Evolutionary conservation across 2,888 invertebrate species (phyloP).

Genomic region (Lithosia quadra): DNA sequence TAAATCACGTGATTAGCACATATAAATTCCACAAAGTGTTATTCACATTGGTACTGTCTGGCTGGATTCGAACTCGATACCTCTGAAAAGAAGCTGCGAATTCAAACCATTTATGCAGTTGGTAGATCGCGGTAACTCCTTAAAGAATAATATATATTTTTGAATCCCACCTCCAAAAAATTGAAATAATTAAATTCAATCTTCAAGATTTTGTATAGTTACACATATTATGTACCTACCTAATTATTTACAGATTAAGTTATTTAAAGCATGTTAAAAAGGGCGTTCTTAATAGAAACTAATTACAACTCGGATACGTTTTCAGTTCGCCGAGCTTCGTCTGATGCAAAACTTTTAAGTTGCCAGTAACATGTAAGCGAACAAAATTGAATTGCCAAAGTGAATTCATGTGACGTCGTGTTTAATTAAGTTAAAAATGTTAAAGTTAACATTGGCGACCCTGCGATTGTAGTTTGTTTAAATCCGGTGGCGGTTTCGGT

Average conservation of each 20-base stretch:
- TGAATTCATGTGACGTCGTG: slow-evolving; percentile 37
- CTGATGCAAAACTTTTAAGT: neutral
- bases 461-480: slow-evolving; percentile 37
- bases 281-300: neutral
- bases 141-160: too few species aligned
- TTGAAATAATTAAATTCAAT: too few species aligned
- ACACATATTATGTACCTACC: neutral
- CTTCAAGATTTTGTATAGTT: too few species aligned
- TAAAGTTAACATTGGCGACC: slow-evolving; percentile 38
- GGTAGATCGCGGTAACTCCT: too few species aligned
- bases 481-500: slow-evolving; percentile 34
- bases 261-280: neutral
- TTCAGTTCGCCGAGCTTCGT: neutral
- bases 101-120: too few species aligned
- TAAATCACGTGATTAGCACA: too few species aligned
- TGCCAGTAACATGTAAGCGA: slow-evolving; percentile 25
- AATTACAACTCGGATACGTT: neutral
- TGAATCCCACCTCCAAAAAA: too few species aligned
- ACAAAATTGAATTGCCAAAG: slow-evolving; percentile 31
- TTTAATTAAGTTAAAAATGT: slow-evolving; percentile 48
- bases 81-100: too few species aligned
- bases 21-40: too few species aligned
- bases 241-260: neutral
- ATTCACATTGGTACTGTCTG: too few species aligned
- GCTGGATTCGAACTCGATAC: too few species aligned